Conservation (phyloP, 2,888 invertebrate genomes). For the Epinotia demarniana region DNA sequence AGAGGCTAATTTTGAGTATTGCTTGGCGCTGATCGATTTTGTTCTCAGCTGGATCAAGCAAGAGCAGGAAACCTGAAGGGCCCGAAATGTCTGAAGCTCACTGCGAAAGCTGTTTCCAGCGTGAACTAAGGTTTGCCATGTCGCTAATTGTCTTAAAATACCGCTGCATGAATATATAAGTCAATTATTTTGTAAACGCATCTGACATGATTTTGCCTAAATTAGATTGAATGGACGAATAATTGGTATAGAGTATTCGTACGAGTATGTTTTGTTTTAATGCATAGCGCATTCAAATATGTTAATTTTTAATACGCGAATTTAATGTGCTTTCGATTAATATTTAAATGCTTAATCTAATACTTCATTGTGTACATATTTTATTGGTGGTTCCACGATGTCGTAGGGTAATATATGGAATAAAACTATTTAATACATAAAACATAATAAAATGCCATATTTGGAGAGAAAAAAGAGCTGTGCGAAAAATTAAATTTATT, state of each 20-base stretch:
- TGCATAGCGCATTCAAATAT: slow-evolving; percentile 48
- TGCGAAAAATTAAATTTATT: slow-evolving; percentile 46
- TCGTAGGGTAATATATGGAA: not conserved
- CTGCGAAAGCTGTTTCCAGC: slow-evolving; percentile 70
- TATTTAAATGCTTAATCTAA: slow-evolving; percentile 31
- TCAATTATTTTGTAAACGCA: slow-evolving; percentile 47
- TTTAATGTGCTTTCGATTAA: slow-evolving; percentile 41
- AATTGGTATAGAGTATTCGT: slow-evolving; percentile 23
- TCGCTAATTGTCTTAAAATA: slow-evolving; percentile 59
- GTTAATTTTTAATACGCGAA: slow-evolving; percentile 46
- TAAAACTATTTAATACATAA: not conserved
- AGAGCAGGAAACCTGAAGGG: slow-evolving; percentile 64
- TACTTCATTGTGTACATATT: slow-evolving; percentile 32
- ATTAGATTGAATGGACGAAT: slow-evolving; percentile 23
- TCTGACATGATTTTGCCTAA: slow-evolving; percentile 33
- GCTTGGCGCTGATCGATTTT: slow-evolving; percentile 78
- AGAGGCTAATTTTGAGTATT: slow-evolving; percentile 53
- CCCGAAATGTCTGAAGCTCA: slow-evolving; percentile 55
- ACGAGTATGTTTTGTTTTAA: slow-evolving; percentile 32
- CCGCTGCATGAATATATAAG: slow-evolving; percentile 60
- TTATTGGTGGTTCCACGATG: not conserved
- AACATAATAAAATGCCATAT: not conserved
- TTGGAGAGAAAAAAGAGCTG: slow-evolving; percentile 43
- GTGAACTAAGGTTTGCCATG: slow-evolving; percentile 71
- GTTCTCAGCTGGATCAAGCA: slow-evolving; percentile 77